phyloP scores from a whole-genome alignment of 2,797 vertebrate species.

The Lacerta bilineata region DNA sequence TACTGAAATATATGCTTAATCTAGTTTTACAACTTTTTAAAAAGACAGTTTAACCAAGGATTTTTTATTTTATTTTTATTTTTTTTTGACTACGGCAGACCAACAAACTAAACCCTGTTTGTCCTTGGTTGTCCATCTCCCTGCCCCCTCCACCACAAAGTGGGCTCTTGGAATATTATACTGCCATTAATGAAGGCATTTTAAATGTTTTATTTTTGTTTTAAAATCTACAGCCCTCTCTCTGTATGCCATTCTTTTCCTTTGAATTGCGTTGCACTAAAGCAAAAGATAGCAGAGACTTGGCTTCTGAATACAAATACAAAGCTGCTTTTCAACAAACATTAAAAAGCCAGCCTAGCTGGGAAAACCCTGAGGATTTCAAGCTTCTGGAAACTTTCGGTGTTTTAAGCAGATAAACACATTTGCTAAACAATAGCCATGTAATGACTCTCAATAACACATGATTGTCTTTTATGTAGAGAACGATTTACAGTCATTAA shows the following conservation, averaged over 20 bases:
- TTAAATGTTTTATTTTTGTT: background rate
- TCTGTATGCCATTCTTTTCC: slow-evolving; percentile 17
- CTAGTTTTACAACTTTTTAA: background rate
- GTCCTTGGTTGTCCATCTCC: background rate
- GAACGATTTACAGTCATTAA: slow-evolving; percentile 77
- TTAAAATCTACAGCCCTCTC: background rate
- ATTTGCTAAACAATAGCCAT: slow-evolving; percentile 54
- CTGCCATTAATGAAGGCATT: slow-evolving; percentile 17
- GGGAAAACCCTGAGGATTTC: slow-evolving; percentile 45
- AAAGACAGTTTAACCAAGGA: background rate
- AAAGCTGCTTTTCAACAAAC: slow-evolving; percentile 26
- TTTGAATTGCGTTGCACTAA: slow-evolving; percentile 2
- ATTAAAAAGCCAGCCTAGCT: slow-evolving; percentile 28
- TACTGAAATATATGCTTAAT: background rate
- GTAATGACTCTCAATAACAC: slow-evolving; percentile 62
- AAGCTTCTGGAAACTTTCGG: slow-evolving; percentile 57
- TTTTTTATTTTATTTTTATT: too few relatives aligned
- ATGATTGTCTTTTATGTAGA: slow-evolving; percentile 67
- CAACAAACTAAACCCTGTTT: background rate
- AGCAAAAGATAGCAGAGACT: slow-evolving; percentile 2
- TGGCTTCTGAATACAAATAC: background rate
- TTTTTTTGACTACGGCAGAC: too few relatives aligned
- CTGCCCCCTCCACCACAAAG: background rate
- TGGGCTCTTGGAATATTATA: slow-evolving; percentile 27
- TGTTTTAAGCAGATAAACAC: slow-evolving; percentile 62